Evolutionary conservation across 2,888 invertebrate species (phyloP), one percentile per base, ranked within the genome.

Genomic region (Amphipoea lucens): DNA sequence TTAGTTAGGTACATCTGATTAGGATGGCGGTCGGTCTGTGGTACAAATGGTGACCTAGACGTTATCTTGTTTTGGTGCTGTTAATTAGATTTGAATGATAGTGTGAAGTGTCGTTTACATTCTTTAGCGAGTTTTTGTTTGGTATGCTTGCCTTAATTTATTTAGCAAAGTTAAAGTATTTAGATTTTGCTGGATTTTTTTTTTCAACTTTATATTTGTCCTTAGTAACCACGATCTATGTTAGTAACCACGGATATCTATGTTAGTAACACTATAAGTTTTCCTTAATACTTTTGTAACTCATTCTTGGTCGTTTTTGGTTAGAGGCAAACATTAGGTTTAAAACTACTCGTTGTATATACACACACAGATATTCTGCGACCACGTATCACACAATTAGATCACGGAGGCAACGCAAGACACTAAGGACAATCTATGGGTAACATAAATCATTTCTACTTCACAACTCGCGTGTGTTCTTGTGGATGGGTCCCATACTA

Each of bases 381-480:
- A 42, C 12, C 66, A 67, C 51, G 63, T 67, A 63, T 29, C 45
- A 63, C 45, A 62, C 42, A 66, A 74, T 74, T 74, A 73, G 70
- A 82, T 76, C 67, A 76, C 29, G 66, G 17, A 69, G 62, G 36
- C 48, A 77, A 62, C 54, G 23, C 62, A 42, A 29, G 77, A 79
- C 77, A 71, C 71, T 85, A 86, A 89, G 81, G 83, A 83, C 78
- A 87, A 86, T 89, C 71, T 88, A 86, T 85, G 69, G 74, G 65
- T 51, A 42, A 57, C 79, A 89, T 86, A 78, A 85, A 89, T 90
- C 85, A 90, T 84, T 84, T 84, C 79, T 76, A 77, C 80, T 79
- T 81, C 82, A 81, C 68, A 78, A 78, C 57, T 66, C 79, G 81
- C 81, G 70, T 79, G 73, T 68, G 7, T 74, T 62, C 17, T 40